A percentile compares a stretch with the other conserved stretches of the same genome.
Conservation (phyloP, 2,113 vertebrate genomes). For the Oryzias javanicus region DNA sequence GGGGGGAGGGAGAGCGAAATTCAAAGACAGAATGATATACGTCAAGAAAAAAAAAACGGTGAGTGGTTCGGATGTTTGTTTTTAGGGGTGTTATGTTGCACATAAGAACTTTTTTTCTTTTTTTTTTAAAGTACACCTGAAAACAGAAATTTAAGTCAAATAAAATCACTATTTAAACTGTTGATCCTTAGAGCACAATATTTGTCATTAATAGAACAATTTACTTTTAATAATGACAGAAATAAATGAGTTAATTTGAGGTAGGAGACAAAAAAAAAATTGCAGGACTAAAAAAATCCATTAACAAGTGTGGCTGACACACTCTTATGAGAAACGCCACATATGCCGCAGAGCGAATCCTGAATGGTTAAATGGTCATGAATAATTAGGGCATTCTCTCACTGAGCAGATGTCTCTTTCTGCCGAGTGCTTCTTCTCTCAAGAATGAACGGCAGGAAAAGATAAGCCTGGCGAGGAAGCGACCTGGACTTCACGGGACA, state of each 20-base stretch:
- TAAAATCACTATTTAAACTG: slow-evolving; percentile 13
- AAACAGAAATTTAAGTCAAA: slow-evolving; percentile 14
- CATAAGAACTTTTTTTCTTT: neutral
- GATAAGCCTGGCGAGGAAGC: slow-evolving; percentile 57
- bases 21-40: slow-evolving; percentile 9
- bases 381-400: slow-evolving; percentile 83
- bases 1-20: slow-evolving; percentile 23
- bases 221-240: slow-evolving; percentile 1
- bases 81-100: slow-evolving; percentile 16
- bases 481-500: slow-evolving; percentile 39
- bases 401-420: slow-evolving; percentile 82
- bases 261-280: slow-evolving; percentile 20
- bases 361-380: slow-evolving; percentile 81
- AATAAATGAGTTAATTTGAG: slow-evolving; percentile 27
- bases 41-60: slow-evolving; percentile 31
- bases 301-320: slow-evolving; percentile 60
- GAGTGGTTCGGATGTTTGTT: slow-evolving; percentile 30
- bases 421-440: slow-evolving; percentile 59
- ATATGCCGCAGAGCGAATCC: slow-evolving; percentile 71
- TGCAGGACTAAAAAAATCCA: slow-evolving; percentile 55
- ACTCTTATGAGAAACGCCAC: slow-evolving; percentile 73
- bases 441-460: slow-evolving; percentile 62
- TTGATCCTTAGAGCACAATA: neutral
- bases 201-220: neutral
- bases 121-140: slow-evolving; percentile 20